Base-by-base conservation (phyloP, 2,888 invertebrate genomes). In the Phorcus lineatus region DNA sequence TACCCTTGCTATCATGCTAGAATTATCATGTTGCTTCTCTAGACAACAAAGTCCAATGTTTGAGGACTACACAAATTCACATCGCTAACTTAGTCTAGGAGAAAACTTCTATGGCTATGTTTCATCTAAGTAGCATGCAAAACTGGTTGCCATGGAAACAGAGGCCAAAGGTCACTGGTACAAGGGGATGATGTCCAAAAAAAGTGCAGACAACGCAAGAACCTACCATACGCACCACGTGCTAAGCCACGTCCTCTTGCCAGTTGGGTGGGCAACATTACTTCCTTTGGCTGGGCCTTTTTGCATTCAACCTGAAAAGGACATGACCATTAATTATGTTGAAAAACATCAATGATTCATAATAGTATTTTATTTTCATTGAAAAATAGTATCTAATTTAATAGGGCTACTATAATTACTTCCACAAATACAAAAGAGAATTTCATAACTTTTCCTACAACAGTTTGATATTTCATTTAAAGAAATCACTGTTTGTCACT, bases 261-360 rank as follows among this genome's bases (percentile, higher is more conserved):
- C 62, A 90, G 80, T 74, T 87, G 87, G 57, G 88, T 87, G n/a
- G 99, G 99, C 93, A 99, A 96, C 99, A 99, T 99, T 92, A 99
- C 99, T 95, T 99, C 99, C 95, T 99, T 99, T 87, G 99, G 99
- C 95, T 99, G 99, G 93, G 99, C 99, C 95, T 99, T 99, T 96
- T 99, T 99, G 95, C 99, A 99, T 95, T 99, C 99, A 95, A 99
- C 99, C 99, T 99, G 95, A 62, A 94, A 94, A n/a, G 2, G n/a
- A 57, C 55, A 76, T 36, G 36, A 36, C 2, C 2, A 36, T 36
- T n/a, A n/a, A n/a, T n/a, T n/a, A n/a, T n/a, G n/a, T n/a, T n/a
- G n/a, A n/a, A n/a, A n/a, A n/a, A n/a, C n/a, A n/a, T n/a, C n/a
- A n/a, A n/a, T n/a, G n/a, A n/a, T n/a, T n/a, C n/a, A n/a, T n/a